Evolutionary conservation across 2,888 invertebrate genomes (phyloP).

Genomic region (Aphelenchoides bicaudatus): DNA sequence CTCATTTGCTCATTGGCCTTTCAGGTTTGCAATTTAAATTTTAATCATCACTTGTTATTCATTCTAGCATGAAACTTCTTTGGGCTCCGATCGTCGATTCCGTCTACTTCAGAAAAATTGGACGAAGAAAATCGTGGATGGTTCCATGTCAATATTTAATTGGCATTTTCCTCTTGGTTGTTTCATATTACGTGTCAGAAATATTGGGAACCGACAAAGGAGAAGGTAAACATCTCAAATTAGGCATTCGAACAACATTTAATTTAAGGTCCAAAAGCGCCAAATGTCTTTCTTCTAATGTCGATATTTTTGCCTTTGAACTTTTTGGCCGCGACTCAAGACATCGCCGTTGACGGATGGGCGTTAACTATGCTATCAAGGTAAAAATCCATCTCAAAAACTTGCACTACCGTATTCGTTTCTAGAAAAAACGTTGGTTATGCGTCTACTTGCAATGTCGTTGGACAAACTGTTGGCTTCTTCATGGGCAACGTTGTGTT

Average conservation of each 20-base stretch:
- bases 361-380: conserved; percentile 95
- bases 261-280: conserved; percentile 24
- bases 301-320: conserved; percentile 83
- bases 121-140: conserved; percentile 82
- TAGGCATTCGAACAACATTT: conserved; percentile 9
- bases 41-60: neutral
- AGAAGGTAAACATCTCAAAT: conserved; percentile 18
- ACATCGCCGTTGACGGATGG: conserved; percentile 99
- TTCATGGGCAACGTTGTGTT: conserved; percentile 94
- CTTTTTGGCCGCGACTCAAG: conserved; percentile 96
- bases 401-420: neutral
- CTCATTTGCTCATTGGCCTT: conserved; percentile 65
- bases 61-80: conserved; percentile 76
- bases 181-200: conserved; percentile 68
- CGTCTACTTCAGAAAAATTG: conserved; percentile 74
- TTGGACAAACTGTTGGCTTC: conserved; percentile 79
- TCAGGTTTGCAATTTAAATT: conserved; percentile 74
- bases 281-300: conserved; percentile 69
- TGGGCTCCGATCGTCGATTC: conserved; percentile 99
- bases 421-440: conserved; percentile 88
- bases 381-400: conserved; percentile 62
- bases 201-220: conserved; percentile 51
- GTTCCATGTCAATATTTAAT: conserved; percentile 64
- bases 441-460: conserved; percentile 96
- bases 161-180: conserved; percentile 75